Evolutionary conservation across 2,797 vertebrate species (phyloP).

Genomic region (Petrocephalus schoutedeni): DNA sequence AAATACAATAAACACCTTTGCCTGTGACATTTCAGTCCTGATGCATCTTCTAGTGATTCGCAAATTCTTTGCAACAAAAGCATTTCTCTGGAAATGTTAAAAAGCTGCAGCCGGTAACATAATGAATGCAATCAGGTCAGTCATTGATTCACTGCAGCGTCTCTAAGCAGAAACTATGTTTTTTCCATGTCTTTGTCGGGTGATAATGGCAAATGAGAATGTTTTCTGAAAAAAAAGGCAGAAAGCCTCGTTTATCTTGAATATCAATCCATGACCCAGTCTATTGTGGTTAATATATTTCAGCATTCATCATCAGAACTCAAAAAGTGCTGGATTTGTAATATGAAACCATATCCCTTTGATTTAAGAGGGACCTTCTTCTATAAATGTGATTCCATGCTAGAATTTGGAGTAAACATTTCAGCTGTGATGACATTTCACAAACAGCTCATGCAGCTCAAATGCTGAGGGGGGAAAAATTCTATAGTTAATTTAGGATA

Average conservation of each 20-base stretch:
- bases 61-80: background rate
- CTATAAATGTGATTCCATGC: background rate
- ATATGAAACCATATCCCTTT: background rate
- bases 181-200: background rate
- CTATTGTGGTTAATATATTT: background rate
- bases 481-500: background rate
- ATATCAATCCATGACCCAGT: conserved; percentile 10
- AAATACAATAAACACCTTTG: conserved; percentile 6
- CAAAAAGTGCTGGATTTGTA: background rate
- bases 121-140: background rate
- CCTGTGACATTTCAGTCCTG: background rate
- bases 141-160: background rate
- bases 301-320: background rate
- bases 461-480: background rate
- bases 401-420: background rate
- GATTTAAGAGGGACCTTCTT: background rate
- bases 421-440: background rate
- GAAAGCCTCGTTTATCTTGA: background rate
- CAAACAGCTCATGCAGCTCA: background rate
- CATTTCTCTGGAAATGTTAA: conserved; percentile 3
- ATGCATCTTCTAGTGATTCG: background rate
- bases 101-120: background rate
- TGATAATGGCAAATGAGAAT: background rate
- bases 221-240: background rate
- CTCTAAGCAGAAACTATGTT: background rate